Conservation (phyloP, 1,140 invertebrate genomes). For the Lerema accius region DNA sequence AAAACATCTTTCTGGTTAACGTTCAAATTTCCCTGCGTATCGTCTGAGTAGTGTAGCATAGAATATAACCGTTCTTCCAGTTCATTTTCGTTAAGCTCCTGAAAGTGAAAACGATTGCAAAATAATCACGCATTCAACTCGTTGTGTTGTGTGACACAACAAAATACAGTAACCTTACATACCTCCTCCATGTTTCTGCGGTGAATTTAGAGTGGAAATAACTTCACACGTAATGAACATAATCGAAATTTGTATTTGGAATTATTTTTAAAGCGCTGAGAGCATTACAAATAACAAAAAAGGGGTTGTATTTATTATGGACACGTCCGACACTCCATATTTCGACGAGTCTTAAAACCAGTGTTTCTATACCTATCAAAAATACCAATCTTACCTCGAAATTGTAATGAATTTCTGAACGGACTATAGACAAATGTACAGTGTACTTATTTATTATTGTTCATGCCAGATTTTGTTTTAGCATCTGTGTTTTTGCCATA, state of each 20-base stretch:
- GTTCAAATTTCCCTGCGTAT: conserved; percentile 53
- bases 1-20: conserved; percentile 48
- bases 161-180: conserved; percentile 67
- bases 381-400: background rate
- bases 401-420: background rate
- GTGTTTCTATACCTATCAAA: conserved; percentile 20
- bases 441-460: too few species aligned
- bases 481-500: too few species aligned
- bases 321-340: conserved; percentile 77
- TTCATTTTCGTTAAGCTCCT: conserved; percentile 79
- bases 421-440: background rate
- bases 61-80: conserved; percentile 76
- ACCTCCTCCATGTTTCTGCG: conserved; percentile 77
- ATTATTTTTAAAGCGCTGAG: conserved; percentile 59
- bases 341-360: conserved; percentile 46
- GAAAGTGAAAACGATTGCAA: conserved; percentile 58
- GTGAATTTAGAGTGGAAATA: conserved; percentile 63
- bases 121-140: conserved; percentile 52
- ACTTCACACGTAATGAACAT: conserved; percentile 70
- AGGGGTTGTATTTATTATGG: conserved; percentile 69
- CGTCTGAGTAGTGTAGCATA: conserved; percentile 74
- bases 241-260: conserved; percentile 66
- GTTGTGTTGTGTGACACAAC: conserved; percentile 72
- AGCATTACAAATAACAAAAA: conserved; percentile 76
- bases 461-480: too few species aligned